Conservation (phyloP, 2,113 vertebrate genomes). For the Rattus norvegicus region DNA sequence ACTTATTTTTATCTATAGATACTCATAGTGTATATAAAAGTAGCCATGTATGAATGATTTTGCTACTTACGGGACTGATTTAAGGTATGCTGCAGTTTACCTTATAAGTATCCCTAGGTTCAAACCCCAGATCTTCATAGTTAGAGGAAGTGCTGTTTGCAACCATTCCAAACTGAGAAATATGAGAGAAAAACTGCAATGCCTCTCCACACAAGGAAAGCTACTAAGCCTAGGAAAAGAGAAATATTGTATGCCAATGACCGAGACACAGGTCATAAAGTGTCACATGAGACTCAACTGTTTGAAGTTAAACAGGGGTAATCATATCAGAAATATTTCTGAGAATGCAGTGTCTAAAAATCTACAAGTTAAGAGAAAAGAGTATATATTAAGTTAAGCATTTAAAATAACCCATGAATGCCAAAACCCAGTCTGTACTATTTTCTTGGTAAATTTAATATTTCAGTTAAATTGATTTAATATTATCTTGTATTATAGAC, state of each 20-base stretch:
- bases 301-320: not conserved
- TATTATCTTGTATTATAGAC: not conserved
- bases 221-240: not conserved
- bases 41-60: not conserved
- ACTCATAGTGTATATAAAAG: not conserved
- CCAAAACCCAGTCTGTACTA: not conserved
- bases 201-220: not conserved
- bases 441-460: not conserved
- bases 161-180: not conserved
- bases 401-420: not conserved
- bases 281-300: not conserved
- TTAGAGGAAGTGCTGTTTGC: not conserved
- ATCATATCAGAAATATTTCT: not conserved
- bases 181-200: not conserved
- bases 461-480: not conserved
- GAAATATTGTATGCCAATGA: not conserved
- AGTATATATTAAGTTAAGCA: not conserved
- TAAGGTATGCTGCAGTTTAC: not conserved
- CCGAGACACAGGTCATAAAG: not conserved
- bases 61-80: not conserved
- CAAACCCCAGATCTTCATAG: not conserved
- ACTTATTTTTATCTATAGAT: not conserved
- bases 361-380: not conserved
- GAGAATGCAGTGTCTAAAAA: not conserved
- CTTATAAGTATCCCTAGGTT: not conserved